A percentile compares a stretch with the other conserved stretches of the same genome.
These are phyloP conservation scores for Miltochrista miniata DNA, from an alignment of 2,888 invertebrate genomes.

Conservation along the genomic window DNA sequence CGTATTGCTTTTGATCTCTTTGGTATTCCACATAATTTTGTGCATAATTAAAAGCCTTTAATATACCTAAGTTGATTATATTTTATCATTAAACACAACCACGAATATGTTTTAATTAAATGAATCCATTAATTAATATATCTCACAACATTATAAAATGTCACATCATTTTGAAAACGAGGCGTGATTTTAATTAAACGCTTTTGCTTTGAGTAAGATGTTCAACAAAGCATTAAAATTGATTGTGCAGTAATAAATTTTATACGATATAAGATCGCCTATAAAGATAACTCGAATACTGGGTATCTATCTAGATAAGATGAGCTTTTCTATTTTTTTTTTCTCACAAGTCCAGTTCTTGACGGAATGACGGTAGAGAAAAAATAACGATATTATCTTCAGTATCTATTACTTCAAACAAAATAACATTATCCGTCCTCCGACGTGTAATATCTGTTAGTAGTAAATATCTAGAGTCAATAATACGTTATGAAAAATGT, in stretches of 20 bases:
- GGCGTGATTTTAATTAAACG: slow-evolving; percentile 4
- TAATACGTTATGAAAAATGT: neutral
- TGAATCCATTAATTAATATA: neutral
- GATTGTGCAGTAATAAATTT: too few relatives aligned
- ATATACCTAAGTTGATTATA: neutral
- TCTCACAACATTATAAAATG: neutral
- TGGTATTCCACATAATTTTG: neutral
- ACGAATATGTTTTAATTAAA: neutral
- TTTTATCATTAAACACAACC: neutral
- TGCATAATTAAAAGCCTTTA: neutral
- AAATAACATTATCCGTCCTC: too few relatives aligned
- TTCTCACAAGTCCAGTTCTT: too few relatives aligned
- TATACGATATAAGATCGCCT: too few relatives aligned
- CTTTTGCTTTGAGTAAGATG: neutral
- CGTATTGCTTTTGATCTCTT: neutral
- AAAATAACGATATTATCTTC: too few relatives aligned
- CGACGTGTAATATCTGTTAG: too few relatives aligned
- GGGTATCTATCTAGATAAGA: too few relatives aligned
- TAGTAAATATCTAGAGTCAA: too few relatives aligned
- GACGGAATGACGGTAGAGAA: too few relatives aligned
- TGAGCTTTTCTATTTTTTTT: too few relatives aligned
- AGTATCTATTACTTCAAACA: too few relatives aligned
- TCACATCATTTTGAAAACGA: neutral
- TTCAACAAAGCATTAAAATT: neutral
- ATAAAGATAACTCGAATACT: too few relatives aligned